Evolutionary conservation across 2,888 invertebrate genomes (phyloP), one percentile per base, ranked within the genome.

Genomic region (Caenorhabditis sp.): DNA sequence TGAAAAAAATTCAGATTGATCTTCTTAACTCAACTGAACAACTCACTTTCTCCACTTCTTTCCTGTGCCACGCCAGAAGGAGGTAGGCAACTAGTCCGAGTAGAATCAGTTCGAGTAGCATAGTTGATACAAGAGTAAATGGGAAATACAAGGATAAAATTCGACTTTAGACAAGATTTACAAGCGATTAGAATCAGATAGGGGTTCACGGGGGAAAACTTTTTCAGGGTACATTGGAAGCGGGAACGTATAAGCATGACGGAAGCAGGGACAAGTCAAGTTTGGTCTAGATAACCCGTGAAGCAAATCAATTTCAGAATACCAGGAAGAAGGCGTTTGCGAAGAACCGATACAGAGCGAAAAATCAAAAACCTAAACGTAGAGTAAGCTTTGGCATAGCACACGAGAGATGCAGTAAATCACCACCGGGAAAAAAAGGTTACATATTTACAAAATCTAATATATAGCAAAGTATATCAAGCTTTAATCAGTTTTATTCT

Each of bases 71-170:
- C 22, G 44, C 58, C 14, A 83, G 49, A 14, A 83, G 61, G 12
- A 80, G 28, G 68, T 75, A 83, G 73, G 54, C 72, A 44, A 83
- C 59, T 54, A 75, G 49, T 14, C 56, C 66, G 28, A 83, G 41
- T 12, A 80, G 44, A 47, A 80, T 38, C 41, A 75, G 31, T 76
- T 83, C 83, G 68, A 74, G 73, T 66, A 83, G 64, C 83, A 83
- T 83, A 44, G 38, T 35, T 49, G 47, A 80, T 56, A 44, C 56
- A 59, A 38, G 51, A 69, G 59, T 68, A 56, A 35, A 19, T 58
- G 14, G n/a, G 49, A 49, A 47, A 77, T 59, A 22, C 54, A 56
- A 19, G 16, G 35, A 59, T 31, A 68, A 38, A 54, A n/a, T 56
- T 24, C 44, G 4, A 56, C 28, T 64, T 51, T 41, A 8, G 28